Evolutionary conservation across 2,888 invertebrate species (phyloP), one percentile per base, ranked within the genome.

Genomic region (Drosophila setosimentum): DNA sequence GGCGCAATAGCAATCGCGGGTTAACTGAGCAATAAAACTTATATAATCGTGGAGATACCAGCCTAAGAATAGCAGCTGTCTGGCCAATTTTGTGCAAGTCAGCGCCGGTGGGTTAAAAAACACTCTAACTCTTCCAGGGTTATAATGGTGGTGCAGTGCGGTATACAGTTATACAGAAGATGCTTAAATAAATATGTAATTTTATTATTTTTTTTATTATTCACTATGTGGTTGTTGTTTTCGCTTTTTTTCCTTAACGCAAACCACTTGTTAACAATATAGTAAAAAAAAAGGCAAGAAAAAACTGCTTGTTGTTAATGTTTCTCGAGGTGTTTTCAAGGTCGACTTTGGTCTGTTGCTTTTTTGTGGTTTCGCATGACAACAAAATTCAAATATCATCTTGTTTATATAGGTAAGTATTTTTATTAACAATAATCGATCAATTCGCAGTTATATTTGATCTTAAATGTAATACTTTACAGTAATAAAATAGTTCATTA

Each of bases 1-100:
- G 30, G 21, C 24, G 8, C 45, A n/a, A 13, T 32, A 58, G 33
- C 57, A 73, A 68, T 45, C 51, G n/a, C 3, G 8, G 24, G 21
- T 51, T 53, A 58, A 54, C 49, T 13, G 45, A 10, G 59, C 42
- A 40, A 42, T 76, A 76, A 77, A 76, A 54, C 53, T 61, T 49
- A 63, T 72, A 60, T 67, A 60, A 55, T 42, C 51, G 16, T 48
- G 10, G 42, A 51, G 77, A 60, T 60, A 65, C 48, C 45, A 24
- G 27, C 55, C 33, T 51, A n/a, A 53, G 42, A 63, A 60, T 35
- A 58, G 16, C 60, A 11, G 33, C 11, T 33, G 21, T 21, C 2
- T 7, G 3, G 21, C 13, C 18, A 11, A 32, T 24, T 63, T 42
- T 51, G 1, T 60, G 74, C 75, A 70, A 74, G 75, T 74, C 74